Base-by-base conservation (phyloP, 2,888 invertebrate genomes). In the Acrocera orbiculus region DNA sequence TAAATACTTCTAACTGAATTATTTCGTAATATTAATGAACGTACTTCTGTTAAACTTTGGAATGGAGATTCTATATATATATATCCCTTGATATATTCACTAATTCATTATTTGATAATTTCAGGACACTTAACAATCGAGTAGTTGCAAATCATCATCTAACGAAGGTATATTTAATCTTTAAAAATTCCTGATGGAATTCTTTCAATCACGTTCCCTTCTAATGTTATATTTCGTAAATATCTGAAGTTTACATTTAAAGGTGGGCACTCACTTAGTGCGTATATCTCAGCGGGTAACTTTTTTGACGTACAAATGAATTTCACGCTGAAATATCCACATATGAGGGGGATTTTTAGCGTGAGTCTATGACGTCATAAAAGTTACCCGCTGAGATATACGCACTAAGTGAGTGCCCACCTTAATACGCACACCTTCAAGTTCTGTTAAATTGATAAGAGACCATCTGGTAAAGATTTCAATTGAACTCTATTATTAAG, bases 71-170 rank as follows among this genome's bases (percentile, higher is more conserved):
- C 51, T 7, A 49, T 19, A 23, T 40, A 16, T 11, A 9, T 32
- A 10, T 66, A 63, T 56, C 72, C 71, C 63, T 60, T 39, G 67
- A 61, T 40, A 80, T 67, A 37, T 61, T 63, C 1, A 55, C 56
- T 24, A 80, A 53, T 15, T 59, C 60, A 54, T 87, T 87, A 38
- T 69, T 56, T 22, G 70, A 67, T 32, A 87, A 57, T 49, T 72
- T 65, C 8, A 85, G 54, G 14, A 51, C 62, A 44, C 64, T 61
- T 41, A 85, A 54, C 36, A 67, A 65, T 2, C 54, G 56, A 36
- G 72, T 58, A 11, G 66, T 58, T 4, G 54, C 54, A 49, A 80
- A 77, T 61, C 61, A 23, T 71, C 65, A 13, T 72, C 68, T 35
- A 81, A 53, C 16, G 55, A 7, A 87, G 57, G 30, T 72, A 67